These are phyloP conservation scores for Caenorhabditis sp. DNA, from an alignment of 2,888 invertebrate species.

Conservation along the genomic window DNA sequence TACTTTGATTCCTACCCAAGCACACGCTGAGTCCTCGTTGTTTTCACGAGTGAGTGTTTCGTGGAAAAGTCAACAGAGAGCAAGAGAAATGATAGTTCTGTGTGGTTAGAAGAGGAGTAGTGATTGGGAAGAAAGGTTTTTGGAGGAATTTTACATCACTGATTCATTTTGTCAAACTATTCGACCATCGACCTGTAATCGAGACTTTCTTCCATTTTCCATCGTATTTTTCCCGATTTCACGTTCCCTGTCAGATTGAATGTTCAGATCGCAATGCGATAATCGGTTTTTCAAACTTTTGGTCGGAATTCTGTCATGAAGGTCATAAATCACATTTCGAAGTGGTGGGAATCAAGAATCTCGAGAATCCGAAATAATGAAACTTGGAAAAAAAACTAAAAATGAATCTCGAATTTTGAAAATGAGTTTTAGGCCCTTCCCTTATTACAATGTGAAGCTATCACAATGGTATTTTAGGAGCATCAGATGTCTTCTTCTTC, in stretches of 20 bases:
- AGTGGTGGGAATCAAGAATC: not conserved
- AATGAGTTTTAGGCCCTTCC: too few relatives aligned
- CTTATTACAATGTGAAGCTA: too few relatives aligned
- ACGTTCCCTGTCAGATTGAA: not conserved
- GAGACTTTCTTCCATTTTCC: not conserved
- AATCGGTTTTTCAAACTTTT: not conserved
- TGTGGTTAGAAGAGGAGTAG: not conserved
- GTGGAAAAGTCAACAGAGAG: constrained; percentile 19
- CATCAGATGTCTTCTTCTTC: too few relatives aligned
- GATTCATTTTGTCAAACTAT: not conserved
- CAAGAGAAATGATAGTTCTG: constrained; percentile 11
- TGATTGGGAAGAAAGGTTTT: not conserved
- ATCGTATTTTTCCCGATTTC: not conserved
- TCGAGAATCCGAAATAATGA: not conserved
- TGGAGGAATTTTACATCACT: constrained; percentile 11
- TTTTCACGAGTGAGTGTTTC: constrained; percentile 16
- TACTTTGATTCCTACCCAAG: too few relatives aligned
- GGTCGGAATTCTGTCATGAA: not conserved
- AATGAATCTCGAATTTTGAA: too few relatives aligned
- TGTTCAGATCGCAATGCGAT: not conserved
- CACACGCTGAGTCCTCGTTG: not conserved
- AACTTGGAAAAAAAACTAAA: too few relatives aligned
- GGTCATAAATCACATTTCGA: not conserved
- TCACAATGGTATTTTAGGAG: too few relatives aligned
- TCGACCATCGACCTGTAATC: not conserved